Conservation (phyloP, 1,140 invertebrate genomes). For the Gryllus bimaculatus region DNA sequence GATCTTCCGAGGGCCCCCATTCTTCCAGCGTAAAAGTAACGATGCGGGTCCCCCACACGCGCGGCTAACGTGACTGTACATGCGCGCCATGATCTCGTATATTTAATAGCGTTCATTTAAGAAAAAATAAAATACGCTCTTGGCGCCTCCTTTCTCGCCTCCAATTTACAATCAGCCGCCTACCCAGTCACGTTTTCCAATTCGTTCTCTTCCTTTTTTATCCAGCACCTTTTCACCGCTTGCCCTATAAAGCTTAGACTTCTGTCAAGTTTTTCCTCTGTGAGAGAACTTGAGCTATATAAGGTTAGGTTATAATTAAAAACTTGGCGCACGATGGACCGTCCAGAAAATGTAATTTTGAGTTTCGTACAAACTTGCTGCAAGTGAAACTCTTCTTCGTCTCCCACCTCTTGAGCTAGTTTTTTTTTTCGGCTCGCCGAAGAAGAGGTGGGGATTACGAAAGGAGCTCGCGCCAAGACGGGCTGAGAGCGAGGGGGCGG, state of each 20-base stretch:
- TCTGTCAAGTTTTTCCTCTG: not conserved
- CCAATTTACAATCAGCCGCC: constrained; percentile 3
- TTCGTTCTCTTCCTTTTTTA: not conserved
- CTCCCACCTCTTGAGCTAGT: too few species aligned
- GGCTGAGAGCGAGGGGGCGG: not conserved
- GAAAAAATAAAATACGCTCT: not conserved
- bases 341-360: constrained; percentile 5
- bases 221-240: not conserved
- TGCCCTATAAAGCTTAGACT: not conserved
- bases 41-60: not conserved
- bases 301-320: constrained; percentile 6
- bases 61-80: not conserved
- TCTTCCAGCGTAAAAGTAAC: not conserved
- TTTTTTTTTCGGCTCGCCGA: too few species aligned
- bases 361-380: not conserved
- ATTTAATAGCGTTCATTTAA: constrained; percentile 2
- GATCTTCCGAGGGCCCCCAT: not conserved
- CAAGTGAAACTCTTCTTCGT: not conserved
- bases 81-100: not conserved
- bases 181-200: not conserved
- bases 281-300: not conserved
- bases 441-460: too few species aligned
- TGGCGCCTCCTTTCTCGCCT: not conserved
- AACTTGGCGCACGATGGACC: not conserved
- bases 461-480: not conserved